Conservation (phyloP, 2,888 invertebrate species). For the Eristalinus aeneus region DNA sequence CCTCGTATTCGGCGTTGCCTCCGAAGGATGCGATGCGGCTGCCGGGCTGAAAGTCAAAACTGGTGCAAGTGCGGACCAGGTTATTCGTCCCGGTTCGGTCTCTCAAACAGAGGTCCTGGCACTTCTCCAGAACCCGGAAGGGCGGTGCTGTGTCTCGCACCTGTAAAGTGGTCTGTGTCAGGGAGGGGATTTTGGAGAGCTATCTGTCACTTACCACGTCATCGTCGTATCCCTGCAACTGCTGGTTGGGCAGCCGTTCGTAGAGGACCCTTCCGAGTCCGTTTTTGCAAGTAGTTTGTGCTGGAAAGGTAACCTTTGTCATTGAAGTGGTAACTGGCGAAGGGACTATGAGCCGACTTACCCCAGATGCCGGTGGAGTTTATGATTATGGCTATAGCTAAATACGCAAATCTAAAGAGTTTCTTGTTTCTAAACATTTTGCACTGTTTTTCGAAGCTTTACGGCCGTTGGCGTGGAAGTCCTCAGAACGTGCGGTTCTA, state of each 20-base stretch:
- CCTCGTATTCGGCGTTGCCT: slow-evolving; percentile 91
- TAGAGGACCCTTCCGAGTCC: slow-evolving; percentile 94
- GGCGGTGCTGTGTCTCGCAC: slow-evolving; percentile 91
- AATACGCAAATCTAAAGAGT: slow-evolving; percentile 53
- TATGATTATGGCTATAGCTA: slow-evolving; percentile 39
- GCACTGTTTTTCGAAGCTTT: slow-evolving; percentile 13
- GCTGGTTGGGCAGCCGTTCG: slow-evolving; percentile 93
- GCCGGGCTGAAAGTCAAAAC: slow-evolving; percentile 95
- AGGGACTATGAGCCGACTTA: slow-evolving; percentile 7
- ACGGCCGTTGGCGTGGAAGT: background rate
- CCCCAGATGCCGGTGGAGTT: slow-evolving; percentile 60
- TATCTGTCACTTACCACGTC: slow-evolving; percentile 85
- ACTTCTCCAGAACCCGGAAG: slow-evolving; percentile 93
- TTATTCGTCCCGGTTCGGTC: slow-evolving; percentile 90
- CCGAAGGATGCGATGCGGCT: slow-evolving; percentile 91
- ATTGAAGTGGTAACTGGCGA: no score
- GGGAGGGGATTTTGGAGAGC: background rate
- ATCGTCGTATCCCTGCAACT: slow-evolving; percentile 93
- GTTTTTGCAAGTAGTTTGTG: slow-evolving; percentile 94
- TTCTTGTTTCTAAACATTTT: slow-evolving; percentile 60
- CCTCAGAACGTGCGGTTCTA: slow-evolving; percentile 16
- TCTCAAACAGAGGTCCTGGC: slow-evolving; percentile 91
- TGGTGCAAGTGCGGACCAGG: slow-evolving; percentile 91
- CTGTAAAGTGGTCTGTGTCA: slow-evolving; percentile 77
- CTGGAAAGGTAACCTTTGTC: no score